A percentile compares a stretch with the other conserved stretches of the same genome.
Evolutionary conservation across 2,888 invertebrate species (phyloP).

Genomic region (Mythimna lalbum): DNA sequence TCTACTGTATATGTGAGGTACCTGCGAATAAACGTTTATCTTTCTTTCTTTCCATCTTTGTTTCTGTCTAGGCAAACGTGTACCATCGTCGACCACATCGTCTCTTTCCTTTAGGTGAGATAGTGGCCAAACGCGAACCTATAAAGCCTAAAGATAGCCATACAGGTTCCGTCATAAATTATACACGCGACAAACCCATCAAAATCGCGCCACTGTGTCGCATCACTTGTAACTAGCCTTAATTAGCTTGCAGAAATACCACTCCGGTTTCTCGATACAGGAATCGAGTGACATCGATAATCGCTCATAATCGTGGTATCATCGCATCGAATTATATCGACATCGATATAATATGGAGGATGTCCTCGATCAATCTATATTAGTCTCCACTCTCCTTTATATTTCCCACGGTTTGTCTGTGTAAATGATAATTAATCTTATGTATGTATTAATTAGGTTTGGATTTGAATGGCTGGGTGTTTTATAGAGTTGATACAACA

Average conservation of each 20-base stretch:
- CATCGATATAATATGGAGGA: constrained; percentile 68
- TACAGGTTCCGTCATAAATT: constrained; percentile 1
- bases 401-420: constrained; percentile 65
- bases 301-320: constrained; percentile 57
- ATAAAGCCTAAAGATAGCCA: background rate
- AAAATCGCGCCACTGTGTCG: constrained; percentile 20
- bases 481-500: background rate
- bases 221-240: constrained; percentile 19
- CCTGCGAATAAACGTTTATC: too few relatives aligned
- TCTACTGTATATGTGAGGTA: too few relatives aligned
- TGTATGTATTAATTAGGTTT: background rate
- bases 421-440: constrained; percentile 33
- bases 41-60: too few relatives aligned
- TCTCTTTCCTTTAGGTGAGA: too few relatives aligned
- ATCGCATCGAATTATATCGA: constrained; percentile 58
- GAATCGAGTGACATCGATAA: constrained; percentile 60
- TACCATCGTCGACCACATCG: too few relatives aligned
- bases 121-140: background rate
- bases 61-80: too few relatives aligned
- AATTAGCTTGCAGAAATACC: constrained; percentile 52
- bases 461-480: constrained; percentile 33
- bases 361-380: constrained; percentile 78
- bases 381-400: constrained; percentile 55
- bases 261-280: constrained; percentile 44
- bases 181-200: constrained; percentile 7